phyloP scores from a whole-genome alignment of 2,888 invertebrate genomes.

The Notodonta ziczac region DNA sequence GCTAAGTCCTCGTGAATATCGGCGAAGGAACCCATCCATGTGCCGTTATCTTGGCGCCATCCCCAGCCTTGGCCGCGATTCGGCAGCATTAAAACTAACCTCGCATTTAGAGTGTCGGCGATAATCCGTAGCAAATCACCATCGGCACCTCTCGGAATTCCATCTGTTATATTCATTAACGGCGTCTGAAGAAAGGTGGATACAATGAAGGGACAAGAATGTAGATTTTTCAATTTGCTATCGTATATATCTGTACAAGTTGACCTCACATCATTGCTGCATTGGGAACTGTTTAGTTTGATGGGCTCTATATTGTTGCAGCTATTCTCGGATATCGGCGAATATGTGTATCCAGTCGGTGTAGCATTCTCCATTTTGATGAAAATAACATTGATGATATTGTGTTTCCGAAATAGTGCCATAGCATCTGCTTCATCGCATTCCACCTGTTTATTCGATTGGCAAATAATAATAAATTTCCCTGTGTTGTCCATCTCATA shows the following conservation, averaged over 20 bases:
- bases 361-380: conserved; percentile 42
- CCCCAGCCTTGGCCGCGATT: conserved; percentile 65
- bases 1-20: conserved; percentile 65
- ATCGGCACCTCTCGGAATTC: conserved; percentile 58
- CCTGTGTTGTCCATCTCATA: conserved; percentile 63
- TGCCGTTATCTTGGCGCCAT: conserved; percentile 50
- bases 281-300: conserved; percentile 38
- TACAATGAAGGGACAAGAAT: conserved; percentile 58
- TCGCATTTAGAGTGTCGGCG: conserved; percentile 59
- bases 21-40: conserved; percentile 70
- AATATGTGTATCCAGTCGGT: conserved; percentile 57
- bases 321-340: conserved; percentile 44
- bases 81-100: conserved; percentile 58
- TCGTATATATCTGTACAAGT: conserved; percentile 48
- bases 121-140: conserved; percentile 63
- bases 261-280: conserved; percentile 24
- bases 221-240: conserved; percentile 57
- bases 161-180: conserved; percentile 58
- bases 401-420: conserved; percentile 57
- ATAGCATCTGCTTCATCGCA: conserved; percentile 60
- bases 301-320: conserved; percentile 55
- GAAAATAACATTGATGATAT: conserved; percentile 62
- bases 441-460: conserved; percentile 41
- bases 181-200: conserved; percentile 67
- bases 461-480: conserved; percentile 63